Evolutionary conservation across 2,888 invertebrate species (phyloP), one percentile per base, ranked within the genome.

Genomic region (Mayetiola destructor): DNA sequence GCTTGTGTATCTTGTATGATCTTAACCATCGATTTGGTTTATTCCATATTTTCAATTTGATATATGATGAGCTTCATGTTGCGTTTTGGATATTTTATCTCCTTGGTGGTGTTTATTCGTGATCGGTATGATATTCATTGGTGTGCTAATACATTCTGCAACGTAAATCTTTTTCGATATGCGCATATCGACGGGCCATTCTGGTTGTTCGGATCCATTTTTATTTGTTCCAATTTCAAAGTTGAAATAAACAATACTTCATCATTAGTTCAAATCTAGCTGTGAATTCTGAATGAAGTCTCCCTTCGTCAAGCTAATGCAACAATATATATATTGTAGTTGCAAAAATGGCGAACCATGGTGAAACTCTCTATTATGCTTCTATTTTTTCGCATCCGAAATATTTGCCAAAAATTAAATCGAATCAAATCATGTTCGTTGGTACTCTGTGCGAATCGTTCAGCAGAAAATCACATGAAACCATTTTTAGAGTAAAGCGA

Each of bases 161-260:
- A n/a, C n/a, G n/a, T n/a, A n/a, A n/a, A n/a, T 39, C 21, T 16
- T 48, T 27, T 48, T 48, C 48, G 48, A 48, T 48, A 27, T 16
- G 29, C 42, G 27, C n/a, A 5, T 27, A 27, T 48, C 10, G 8
- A 9, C 10, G 32, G 6, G 10, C 32, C 10, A 10, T 32, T 32
- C 8, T 32, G 6, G 32, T 10, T 32, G 32, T 9, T 32, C 32
- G 8, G 32, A 32, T 20, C 12, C 14, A 4, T 21, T 21, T 40
- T 23, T 20, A 9, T 40, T 40, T 21, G 12, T 40, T 39, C 40
- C 20, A 40, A 21, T 20, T 40, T 21, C 20, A 12, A 40, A n/a
- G n/a, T n/a, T n/a, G n/a, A n/a, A n/a, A n/a, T n/a, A n/a, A 10
- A 40, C 40, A 39, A 39, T 39, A 18, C 39, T 18, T 39, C 16